Evolutionary conservation across 2,797 vertebrate genomes (phyloP).

Genomic region (Tachyglossus aculeatus): DNA sequence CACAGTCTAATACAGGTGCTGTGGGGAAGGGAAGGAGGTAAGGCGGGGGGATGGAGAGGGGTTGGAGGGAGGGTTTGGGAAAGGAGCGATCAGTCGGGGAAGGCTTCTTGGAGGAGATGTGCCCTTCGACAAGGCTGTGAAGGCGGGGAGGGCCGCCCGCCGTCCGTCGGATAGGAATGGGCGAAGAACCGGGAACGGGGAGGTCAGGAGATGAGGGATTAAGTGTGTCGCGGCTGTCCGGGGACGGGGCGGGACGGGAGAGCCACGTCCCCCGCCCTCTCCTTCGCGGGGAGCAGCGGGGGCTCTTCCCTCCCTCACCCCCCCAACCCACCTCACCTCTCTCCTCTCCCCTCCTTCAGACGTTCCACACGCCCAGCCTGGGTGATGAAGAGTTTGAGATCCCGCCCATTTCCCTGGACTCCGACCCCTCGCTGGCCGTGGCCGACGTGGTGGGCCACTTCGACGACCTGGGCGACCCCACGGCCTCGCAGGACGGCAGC

Average conservation of each 20-base stretch:
- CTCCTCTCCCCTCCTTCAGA: slow-evolving; percentile 63
- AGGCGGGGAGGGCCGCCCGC: neutral
- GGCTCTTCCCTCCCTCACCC: neutral
- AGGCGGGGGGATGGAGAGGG: no score
- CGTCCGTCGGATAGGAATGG: no score
- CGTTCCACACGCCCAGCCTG: slow-evolving; percentile 91
- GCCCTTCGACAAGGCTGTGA: neutral
- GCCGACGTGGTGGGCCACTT: slow-evolving; percentile 90
- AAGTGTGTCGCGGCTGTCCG: no score
- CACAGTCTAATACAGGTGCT: no score
- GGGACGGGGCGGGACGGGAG: no score
- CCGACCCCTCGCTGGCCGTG: slow-evolving; percentile 86
- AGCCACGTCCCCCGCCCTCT: neutral
- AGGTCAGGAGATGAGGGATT: neutral
- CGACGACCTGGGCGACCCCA: slow-evolving; percentile 82
- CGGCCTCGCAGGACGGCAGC: slow-evolving; percentile 63
- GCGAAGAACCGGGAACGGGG: neutral
- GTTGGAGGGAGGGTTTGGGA: no score
- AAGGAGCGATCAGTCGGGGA: no score
- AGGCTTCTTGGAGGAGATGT: no score
- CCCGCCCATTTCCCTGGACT: slow-evolving; percentile 89
- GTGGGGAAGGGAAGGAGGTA: no score
- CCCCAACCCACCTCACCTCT: slow-evolving; percentile 4
- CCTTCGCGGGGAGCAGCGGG: neutral
- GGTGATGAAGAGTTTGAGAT: slow-evolving; percentile 97